Base-by-base conservation (phyloP, 2,113 vertebrate genomes). In the Forbesichthys agassizii region DNA sequence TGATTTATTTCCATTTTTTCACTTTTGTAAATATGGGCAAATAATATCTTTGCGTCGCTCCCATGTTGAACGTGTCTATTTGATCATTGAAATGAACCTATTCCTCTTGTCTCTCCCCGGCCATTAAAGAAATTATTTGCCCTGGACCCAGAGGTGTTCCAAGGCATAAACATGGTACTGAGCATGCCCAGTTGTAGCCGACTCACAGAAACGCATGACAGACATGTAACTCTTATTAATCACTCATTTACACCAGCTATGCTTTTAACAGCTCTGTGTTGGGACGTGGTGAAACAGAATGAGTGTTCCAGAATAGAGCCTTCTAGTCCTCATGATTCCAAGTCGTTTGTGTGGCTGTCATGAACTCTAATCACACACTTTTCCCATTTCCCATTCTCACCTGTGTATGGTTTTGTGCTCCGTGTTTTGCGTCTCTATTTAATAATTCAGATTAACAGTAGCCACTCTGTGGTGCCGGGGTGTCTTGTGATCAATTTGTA, bases 121-220 rank as follows among this genome's bases (percentile, higher is more conserved):
- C 83, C 72, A 74, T 83, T 80, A 83, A 92, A 92, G 90, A 92
- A 92, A 88, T 84, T 92, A 86, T 91, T 92, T 91, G 80, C 88
- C 75, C 83, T 91, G 88, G 89, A 92, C 80, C 90, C 90, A 48
- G 90, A 92, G 64, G 90, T 87, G 77, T 88, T 92, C 87, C 76
- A 84, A 83, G 79, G 82, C 88, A 86, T 84, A 83, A 88, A 90
- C 84, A 91, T 89, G 90, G 88, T 92, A 91, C 88, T 90, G 88
- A 91, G 84, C 82, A 82, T 73, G 70, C 49, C 77, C 71, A 73
- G 70, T 61, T 81, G 71, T 59, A 81, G 86, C 86, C 88, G 81
- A 77, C 63, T 77, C 61, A 52, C 86, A 80, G 76, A 81, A 78
- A 81, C 81, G 90, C 90, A 90, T 91, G 90, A 84, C 69, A 67